phyloP scores from a whole-genome alignment of 1,140 invertebrate species.

The Cotesia vestalis region DNA sequence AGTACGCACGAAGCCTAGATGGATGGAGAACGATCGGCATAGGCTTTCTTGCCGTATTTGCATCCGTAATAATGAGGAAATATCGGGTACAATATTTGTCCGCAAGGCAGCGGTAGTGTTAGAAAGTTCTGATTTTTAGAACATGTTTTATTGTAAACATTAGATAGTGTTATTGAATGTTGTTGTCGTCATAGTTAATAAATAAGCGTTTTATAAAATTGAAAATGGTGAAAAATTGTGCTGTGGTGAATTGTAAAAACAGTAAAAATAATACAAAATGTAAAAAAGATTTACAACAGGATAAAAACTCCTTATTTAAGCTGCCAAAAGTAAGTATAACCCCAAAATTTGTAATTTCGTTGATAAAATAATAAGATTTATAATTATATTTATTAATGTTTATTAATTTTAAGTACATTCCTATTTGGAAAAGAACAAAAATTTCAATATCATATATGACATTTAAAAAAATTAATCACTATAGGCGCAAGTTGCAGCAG shows the following conservation, averaged over 20 bases:
- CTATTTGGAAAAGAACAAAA: neutral
- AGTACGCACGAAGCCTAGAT: too few relatives aligned
- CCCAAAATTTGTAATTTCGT: conserved; percentile 1
- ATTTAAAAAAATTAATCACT: too few relatives aligned
- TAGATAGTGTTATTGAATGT: neutral
- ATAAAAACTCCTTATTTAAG: conserved; percentile 2
- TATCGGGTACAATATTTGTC: neutral
- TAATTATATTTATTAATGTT: conserved; percentile 6
- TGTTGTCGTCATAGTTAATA: neutral
- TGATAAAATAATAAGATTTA: neutral
- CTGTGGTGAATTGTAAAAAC: neutral
- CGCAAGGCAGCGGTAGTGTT: conserved; percentile 3
- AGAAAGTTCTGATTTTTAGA: conserved; percentile 1
- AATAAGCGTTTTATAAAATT: neutral
- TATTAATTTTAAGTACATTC: conserved; percentile 6
- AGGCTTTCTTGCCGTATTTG: neutral
- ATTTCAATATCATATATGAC: too few relatives aligned
- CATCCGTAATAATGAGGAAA: conserved; percentile 1
- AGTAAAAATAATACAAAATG: conserved; percentile 11
- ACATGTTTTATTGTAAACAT: conserved; percentile 1
- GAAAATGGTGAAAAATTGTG: neutral
- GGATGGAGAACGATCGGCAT: neutral
- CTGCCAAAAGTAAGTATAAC: conserved; percentile 11
- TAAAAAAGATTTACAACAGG: neutral
- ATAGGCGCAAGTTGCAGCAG: too few relatives aligned